These are phyloP conservation scores for Spheniscus mendiculus DNA, from an alignment of 2,113 vertebrate species.

Conservation along the genomic window DNA sequence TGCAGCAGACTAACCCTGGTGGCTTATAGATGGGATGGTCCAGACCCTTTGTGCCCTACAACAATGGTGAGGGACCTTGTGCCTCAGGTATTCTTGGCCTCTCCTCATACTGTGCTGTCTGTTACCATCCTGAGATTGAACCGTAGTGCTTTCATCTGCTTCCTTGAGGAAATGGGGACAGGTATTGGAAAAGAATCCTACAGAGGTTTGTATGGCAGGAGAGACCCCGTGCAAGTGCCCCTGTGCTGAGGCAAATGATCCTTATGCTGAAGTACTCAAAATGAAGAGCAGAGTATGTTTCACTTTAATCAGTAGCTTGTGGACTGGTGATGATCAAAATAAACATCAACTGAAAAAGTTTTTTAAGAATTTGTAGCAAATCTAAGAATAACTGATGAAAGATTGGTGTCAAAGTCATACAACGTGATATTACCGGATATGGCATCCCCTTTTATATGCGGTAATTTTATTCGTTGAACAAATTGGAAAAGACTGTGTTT, in stretches of 20 bases:
- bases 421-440: neutral
- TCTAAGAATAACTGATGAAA: neutral
- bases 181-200: neutral
- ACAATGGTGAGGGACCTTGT: neutral
- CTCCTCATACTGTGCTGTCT: neutral
- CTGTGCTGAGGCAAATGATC: neutral
- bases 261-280: neutral
- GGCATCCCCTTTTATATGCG: neutral
- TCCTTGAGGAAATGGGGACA: neutral
- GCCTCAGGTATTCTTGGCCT: neutral
- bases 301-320: neutral
- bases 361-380: neutral
- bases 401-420: neutral
- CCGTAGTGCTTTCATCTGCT: neutral
- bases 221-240: neutral
- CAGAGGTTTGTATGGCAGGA: neutral
- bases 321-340: neutral
- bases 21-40: no score
- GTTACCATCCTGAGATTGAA: neutral
- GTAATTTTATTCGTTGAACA: neutral
- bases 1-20: neutral
- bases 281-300: neutral
- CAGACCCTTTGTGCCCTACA: neutral
- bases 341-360: neutral
- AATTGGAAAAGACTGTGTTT: constrained; percentile 16